Evolutionary conservation across 1,140 invertebrate genomes (phyloP), one percentile per base, ranked within the genome.

Genomic region (Pseudomyrmex sp.): DNA sequence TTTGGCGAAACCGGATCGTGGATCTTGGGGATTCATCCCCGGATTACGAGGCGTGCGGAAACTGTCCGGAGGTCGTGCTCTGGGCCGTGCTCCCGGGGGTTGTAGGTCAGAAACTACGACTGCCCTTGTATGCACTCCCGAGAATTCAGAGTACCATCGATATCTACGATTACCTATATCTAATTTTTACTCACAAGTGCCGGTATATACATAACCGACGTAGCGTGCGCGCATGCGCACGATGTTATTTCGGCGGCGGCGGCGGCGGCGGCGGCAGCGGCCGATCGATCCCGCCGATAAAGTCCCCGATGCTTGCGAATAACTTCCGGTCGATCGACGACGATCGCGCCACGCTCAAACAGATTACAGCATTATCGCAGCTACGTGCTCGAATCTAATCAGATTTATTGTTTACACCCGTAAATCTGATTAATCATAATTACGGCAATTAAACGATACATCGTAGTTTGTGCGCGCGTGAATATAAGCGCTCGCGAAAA

Each of bases 371-470:
- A 70, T 84, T 88, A 88, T 84, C 77, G 59, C 58, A 68, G 66
- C 68, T 68, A 58, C 74, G 75, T 70, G 83, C 26, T 63, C 54
- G 69, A 65, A 70, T 88, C 70, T 83, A 61, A 88, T 88, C 82
- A 84, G 85, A 88, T 88, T 87, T 88, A 87, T 88, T 79, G 74
- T 88, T 88, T 79, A 88, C 86, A 70, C 50, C 58, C 63, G 86
- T 88, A 84, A 88, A 87, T 88, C 86, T 88, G 85, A 88, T 87
- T 88, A 87, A 88, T 88, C 83, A 59, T 83, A 65, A 88, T 73
- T 87, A 84, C 74, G 35, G 35, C 50, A 84, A 87, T 88, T 87
- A 88, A 35, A 86, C 80, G 85, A 59, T 44, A 46, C 44, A 69
- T 26, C 66, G 61, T 82, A 62, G 82, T 56, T 85, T 35, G n/a